Evolutionary conservation across 2,888 invertebrate genomes (phyloP).

Genomic region (Hemistola chrysoprasaria): DNA sequence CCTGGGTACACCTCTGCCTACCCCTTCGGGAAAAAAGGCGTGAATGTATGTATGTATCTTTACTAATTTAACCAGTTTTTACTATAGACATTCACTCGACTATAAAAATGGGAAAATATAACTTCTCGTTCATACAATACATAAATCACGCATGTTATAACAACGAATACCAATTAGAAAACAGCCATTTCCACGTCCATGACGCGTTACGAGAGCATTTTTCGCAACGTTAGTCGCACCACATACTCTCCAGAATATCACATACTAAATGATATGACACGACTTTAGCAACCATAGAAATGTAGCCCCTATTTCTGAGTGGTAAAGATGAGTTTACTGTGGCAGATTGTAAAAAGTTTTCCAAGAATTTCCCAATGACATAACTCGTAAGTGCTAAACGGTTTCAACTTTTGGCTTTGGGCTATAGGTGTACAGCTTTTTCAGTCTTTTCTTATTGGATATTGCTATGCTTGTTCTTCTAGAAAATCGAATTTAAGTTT

Average conservation of each 20-base stretch:
- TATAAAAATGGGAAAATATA: no score
- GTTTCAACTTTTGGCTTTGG: conserved; percentile 3
- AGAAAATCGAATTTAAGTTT: no score
- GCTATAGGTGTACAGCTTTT: no score
- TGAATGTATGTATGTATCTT: no score
- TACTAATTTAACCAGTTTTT: no score
- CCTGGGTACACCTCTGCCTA: no score
- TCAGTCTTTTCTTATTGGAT: no score
- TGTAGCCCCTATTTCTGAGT: neutral
- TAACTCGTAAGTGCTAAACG: conserved; percentile 1
- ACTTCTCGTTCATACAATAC: no score
- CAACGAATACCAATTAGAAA: conserved; percentile 1
- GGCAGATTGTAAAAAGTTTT: neutral
- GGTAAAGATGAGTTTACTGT: neutral
- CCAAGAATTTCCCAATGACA: neutral
- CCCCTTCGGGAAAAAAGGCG: no score
- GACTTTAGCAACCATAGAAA: neutral
- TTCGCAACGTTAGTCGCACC: neutral
- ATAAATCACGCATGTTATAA: conserved; percentile 1
- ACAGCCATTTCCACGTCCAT: neutral
- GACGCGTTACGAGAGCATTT: conserved; percentile 2
- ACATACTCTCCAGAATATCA: conserved; percentile 5
- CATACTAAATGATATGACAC: conserved; percentile 7
- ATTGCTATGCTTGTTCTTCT: no score
- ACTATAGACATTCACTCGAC: no score